Evolutionary conservation across 2,113 vertebrate species (phyloP), one percentile per base, ranked within the genome.

Genomic region (Syngnathus typhle): DNA sequence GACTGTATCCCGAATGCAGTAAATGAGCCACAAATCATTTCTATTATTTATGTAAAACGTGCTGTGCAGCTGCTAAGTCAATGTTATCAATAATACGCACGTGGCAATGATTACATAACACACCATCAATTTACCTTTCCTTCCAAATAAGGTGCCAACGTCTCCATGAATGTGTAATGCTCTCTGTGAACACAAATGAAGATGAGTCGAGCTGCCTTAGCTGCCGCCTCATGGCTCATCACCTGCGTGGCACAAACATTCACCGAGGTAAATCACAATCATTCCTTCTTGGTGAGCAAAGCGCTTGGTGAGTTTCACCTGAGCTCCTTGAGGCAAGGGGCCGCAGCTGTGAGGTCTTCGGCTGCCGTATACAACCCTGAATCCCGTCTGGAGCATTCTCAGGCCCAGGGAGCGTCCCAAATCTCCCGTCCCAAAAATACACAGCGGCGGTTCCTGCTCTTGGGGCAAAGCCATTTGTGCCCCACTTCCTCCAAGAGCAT

Each of bases 151-250:
- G 91, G 85, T 8, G 70, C 81, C 64, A 95, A 65, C 2, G 83
- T 63, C 16, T 62, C 68, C 38, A 97, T 89, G 68, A 95, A 94
- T 58, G 77, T 70, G 39, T 97, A 98, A 68, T 96, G 90, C 15
- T 93, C 89, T 79, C 96, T 92, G 64, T 94, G 94, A 66, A 97
- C 69, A 21, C 95, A 92, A 59, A 96, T 5, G 10, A 97, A 88
- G 68, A 96, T 85, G 67, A 96, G 36, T 11, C 81, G 56, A 19
- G 93, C 91, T 59, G 74, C 90, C 52, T 84, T 75, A 0, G 92
- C 92, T 0, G 94, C 95, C 60, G 91, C 92, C 13, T 75, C 38
- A 0, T 98, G 92, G 76, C 83, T 75, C 76, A 93, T 47, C 75
- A 94, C 89, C 65, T 94, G 88, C 15, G 46, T 0, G 64, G 60